A percentile compares a stretch with the other conserved stretches of the same genome.
These are phyloP conservation scores for Marmota flaviventris DNA, from an alignment of 2,113 vertebrate species.

Conservation along the genomic window DNA sequence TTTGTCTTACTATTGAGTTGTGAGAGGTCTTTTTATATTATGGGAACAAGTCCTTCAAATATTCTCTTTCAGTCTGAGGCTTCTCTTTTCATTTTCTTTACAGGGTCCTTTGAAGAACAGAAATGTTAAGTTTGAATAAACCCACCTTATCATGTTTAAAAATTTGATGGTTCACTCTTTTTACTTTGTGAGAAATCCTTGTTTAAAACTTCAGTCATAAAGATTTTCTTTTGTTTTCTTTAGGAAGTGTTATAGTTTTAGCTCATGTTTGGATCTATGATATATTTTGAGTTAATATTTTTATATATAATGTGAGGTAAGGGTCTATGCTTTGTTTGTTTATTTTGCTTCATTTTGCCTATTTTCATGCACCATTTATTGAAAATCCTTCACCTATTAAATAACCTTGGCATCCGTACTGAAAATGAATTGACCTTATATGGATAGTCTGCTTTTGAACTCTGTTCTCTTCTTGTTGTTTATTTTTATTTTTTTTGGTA, in stretches of 20 bases:
- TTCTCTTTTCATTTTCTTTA: background rate
- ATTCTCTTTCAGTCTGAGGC: background rate
- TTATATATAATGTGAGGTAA: background rate
- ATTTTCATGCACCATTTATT: background rate
- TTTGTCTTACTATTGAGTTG: background rate
- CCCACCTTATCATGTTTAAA: background rate
- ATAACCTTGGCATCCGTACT: background rate
- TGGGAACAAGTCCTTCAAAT: background rate
- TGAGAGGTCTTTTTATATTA: background rate
- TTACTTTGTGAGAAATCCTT: background rate
- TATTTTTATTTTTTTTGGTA: background rate
- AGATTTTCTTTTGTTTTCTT: background rate
- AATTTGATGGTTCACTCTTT: background rate
- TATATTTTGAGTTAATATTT: background rate
- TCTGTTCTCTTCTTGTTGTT: background rate
- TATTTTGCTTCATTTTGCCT: background rate
- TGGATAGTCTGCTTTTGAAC: background rate
- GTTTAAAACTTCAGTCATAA: background rate
- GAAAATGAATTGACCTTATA: background rate
- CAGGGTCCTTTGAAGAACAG: background rate
- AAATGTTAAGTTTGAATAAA: slow-evolving; percentile 27
- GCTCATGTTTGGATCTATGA: background rate
- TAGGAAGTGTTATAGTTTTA: background rate
- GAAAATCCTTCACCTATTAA: background rate
- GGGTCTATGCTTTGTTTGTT: background rate